Conservation (phyloP, 2,797 vertebrate genomes). For the Catostomus latipinnis region DNA sequence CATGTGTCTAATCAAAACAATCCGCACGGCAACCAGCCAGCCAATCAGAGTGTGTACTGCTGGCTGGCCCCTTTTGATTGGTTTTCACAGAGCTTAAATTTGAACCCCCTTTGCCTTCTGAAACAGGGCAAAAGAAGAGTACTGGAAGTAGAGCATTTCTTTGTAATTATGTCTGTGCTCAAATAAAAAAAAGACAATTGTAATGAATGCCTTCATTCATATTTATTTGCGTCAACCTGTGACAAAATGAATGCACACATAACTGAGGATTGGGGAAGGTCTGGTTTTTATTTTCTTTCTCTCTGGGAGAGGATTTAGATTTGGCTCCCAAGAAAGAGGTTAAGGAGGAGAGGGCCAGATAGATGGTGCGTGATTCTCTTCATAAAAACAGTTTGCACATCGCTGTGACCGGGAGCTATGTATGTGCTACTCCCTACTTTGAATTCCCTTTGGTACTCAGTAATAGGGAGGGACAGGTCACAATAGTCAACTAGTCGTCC, state of each 20-base stretch:
- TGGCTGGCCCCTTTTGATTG: constrained; percentile 62
- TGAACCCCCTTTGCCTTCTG: constrained; percentile 64
- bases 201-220: constrained; percentile 80
- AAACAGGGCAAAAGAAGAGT: constrained; percentile 68
- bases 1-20: constrained; percentile 11
- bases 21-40: constrained; percentile 16
- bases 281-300: constrained; percentile 58
- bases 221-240: constrained; percentile 74
- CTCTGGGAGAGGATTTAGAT: constrained; percentile 40
- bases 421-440: constrained; percentile 38
- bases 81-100: constrained; percentile 71
- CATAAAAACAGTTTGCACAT: constrained; percentile 38
- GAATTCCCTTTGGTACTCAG: constrained; percentile 34
- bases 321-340: constrained; percentile 45
- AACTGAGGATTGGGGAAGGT: constrained; percentile 71
- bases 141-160: constrained; percentile 64
- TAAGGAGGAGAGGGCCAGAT: constrained; percentile 3
- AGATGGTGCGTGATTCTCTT: constrained; percentile 29
- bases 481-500: too few species aligned
- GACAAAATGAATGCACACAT: constrained; percentile 72
- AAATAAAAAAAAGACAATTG: constrained; percentile 77
- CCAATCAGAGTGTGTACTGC: constrained; percentile 39
- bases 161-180: constrained; percentile 74
- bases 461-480: constrained; percentile 29
- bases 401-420: constrained; percentile 14